Percentiles rank a stretch among this genome's conserved stretches.
Evolutionary conservation across 2,888 invertebrate genomes (phyloP).

Genomic region (Hyles lineata): DNA sequence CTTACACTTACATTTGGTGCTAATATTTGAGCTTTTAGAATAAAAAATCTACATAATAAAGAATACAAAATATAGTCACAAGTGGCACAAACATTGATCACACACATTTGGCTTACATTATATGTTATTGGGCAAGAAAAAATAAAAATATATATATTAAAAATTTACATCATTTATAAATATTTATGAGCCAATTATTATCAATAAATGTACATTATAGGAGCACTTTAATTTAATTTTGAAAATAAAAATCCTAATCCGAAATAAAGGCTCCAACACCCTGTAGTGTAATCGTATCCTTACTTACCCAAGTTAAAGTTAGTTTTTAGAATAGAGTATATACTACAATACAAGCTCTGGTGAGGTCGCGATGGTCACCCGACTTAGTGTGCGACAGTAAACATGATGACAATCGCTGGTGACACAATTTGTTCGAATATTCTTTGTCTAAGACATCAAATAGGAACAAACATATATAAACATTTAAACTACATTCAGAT

Average conservation of each 20-base stretch:
- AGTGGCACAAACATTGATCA: slow-evolving; percentile 39
- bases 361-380: neutral
- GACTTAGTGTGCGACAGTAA: neutral
- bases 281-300: slow-evolving; percentile 24
- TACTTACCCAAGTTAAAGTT: neutral
- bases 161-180: neutral
- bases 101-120: slow-evolving; percentile 33
- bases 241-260: slow-evolving; percentile 21
- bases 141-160: neutral
- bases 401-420: neutral
- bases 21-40: slow-evolving; percentile 27
- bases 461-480: slow-evolving; percentile 17
- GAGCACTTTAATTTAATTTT: slow-evolving; percentile 29
- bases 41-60: slow-evolving; percentile 28
- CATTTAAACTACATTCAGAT: slow-evolving; percentile 5
- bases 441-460: neutral
- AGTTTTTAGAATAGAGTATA: neutral
- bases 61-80: slow-evolving; percentile 28
- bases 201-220: slow-evolving; percentile 10
- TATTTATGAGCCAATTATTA: slow-evolving; percentile 12
- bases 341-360: slow-evolving; percentile 6
- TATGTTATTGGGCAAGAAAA: neutral
- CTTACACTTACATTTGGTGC: slow-evolving; percentile 4
- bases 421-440: neutral
- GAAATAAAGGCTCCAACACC: slow-evolving; percentile 29